These are phyloP conservation scores for Panagrolaimus sp. DNA, from an alignment of 1,140 invertebrate species.

Conservation along the genomic window DNA sequence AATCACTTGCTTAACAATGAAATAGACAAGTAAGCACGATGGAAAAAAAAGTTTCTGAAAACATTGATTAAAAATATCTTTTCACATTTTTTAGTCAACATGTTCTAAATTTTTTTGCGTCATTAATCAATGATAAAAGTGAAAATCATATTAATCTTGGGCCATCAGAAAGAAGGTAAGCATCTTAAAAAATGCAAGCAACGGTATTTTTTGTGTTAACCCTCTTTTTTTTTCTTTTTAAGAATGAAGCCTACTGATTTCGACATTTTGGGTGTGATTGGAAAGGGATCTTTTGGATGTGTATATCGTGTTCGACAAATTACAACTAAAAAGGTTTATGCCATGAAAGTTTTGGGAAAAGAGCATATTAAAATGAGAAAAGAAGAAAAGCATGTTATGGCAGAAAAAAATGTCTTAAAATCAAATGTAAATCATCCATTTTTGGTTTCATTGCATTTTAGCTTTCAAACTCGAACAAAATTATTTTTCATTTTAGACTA, in stretches of 20 bases:
- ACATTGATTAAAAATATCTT: conserved; percentile 2
- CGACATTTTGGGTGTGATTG: conserved; percentile 68
- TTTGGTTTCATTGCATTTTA: conserved; percentile 67
- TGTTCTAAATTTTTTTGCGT: conserved; percentile 40
- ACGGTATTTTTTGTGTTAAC: conserved; percentile 17
- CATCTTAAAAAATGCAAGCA: conserved; percentile 35
- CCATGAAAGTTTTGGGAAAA: conserved; percentile 66
- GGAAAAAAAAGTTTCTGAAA: background rate
- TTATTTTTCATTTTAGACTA: conserved; percentile 70
- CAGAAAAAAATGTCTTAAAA: conserved; percentile 67
- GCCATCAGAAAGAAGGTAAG: conserved; percentile 29
- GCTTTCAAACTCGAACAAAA: conserved; percentile 68
- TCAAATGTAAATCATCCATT: conserved; percentile 69
- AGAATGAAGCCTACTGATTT: conserved; percentile 66
- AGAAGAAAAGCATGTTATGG: conserved; percentile 68
- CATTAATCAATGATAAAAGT: conserved; percentile 29
- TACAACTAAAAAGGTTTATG: conserved; percentile 62
- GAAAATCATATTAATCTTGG: conserved; percentile 48
- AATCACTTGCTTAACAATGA: conserved; percentile 39
- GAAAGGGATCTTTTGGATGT: conserved; percentile 64
- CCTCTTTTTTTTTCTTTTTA: conserved; percentile 46
- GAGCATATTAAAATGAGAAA: conserved; percentile 65
- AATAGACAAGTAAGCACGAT: conserved; percentile 33
- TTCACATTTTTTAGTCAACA: conserved; percentile 36
- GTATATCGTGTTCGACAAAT: conserved; percentile 66